Conservation (phyloP, 1,140 invertebrate species). For the Solenopsis invicta region DNA sequence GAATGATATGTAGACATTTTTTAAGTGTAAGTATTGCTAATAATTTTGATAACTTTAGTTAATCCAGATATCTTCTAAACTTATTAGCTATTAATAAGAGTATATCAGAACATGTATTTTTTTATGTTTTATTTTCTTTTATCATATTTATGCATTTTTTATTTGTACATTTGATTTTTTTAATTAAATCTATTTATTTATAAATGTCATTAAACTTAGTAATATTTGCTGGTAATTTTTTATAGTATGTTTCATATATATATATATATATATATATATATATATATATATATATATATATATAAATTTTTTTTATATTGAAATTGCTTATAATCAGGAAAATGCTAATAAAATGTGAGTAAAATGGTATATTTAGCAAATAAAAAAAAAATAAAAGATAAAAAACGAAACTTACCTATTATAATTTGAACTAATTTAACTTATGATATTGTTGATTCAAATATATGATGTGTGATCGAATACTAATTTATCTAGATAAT, state of each 20-base stretch:
- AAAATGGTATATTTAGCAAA: background rate
- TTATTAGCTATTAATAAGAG: too few species aligned
- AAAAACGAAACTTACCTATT: background rate
- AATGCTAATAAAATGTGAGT: background rate
- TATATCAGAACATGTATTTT: too few species aligned
- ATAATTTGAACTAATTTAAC: background rate
- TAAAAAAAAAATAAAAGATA: background rate
- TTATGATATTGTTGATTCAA: background rate
- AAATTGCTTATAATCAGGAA: background rate
- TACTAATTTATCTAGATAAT: background rate
- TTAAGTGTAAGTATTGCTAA: constrained; percentile 1
- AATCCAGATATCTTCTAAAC: too few species aligned
- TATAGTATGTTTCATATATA: background rate
- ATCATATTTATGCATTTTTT: too few species aligned
- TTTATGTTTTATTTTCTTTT: too few species aligned
- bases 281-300: background rate
- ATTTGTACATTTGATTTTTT: too few species aligned
- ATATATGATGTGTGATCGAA: background rate
- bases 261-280: background rate
- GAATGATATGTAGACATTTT: constrained; percentile 8
- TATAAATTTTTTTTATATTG: background rate
- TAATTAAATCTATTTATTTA: too few species aligned
- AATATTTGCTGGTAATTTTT: background rate
- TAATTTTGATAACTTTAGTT: background rate
- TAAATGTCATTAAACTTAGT: background rate